phyloP scores from a whole-genome alignment of 37 sponge, comb jelly and placozoan genomes.

The Ianthella basta region DNA sequence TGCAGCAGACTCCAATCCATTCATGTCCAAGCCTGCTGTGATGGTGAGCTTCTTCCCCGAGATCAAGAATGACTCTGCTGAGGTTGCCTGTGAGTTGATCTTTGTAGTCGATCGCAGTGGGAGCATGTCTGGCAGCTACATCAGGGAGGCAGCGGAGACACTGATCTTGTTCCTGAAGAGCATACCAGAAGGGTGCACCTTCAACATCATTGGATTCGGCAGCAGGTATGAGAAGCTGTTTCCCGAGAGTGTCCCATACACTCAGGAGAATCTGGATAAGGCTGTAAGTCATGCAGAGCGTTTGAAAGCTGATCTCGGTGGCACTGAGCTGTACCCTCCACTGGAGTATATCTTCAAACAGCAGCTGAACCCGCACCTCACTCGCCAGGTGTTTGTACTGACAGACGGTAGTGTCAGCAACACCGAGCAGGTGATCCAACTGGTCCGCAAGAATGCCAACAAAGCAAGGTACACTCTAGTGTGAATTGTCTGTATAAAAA shows the following conservation, averaged over 20 bases:
- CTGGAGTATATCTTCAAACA: conserved; percentile 62
- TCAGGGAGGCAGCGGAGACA: conserved; percentile 65
- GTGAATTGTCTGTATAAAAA: background rate
- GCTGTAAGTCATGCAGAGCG: conserved; percentile 46
- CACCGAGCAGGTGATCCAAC: conserved; percentile 52
- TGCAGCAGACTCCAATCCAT: background rate
- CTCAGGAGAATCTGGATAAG: conserved; percentile 56
- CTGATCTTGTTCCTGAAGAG: conserved; percentile 78
- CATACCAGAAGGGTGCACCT: conserved; percentile 64
- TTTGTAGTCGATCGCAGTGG: conserved; percentile 82
- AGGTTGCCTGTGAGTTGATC: conserved; percentile 69
- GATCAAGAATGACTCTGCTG: conserved; percentile 10
- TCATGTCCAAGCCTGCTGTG: conserved; percentile 51
- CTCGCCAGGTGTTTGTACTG: conserved; percentile 68
- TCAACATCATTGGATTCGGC: conserved; percentile 84
- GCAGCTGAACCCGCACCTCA: conserved; percentile 16
- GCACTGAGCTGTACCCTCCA: conserved; percentile 68
- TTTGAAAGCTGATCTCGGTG: conserved; percentile 70
- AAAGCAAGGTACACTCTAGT: conserved; percentile 45
- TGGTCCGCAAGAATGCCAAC: conserved; percentile 42
- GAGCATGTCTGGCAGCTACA: conserved; percentile 73
- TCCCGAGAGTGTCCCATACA: conserved; percentile 57
- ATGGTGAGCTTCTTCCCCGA: conserved; percentile 77
- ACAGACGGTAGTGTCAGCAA: conserved; percentile 75
- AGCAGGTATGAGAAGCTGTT: conserved; percentile 54